These are phyloP conservation scores for Gryllus bimaculatus DNA, from an alignment of 1,140 invertebrate genomes.

Conservation along the genomic window DNA sequence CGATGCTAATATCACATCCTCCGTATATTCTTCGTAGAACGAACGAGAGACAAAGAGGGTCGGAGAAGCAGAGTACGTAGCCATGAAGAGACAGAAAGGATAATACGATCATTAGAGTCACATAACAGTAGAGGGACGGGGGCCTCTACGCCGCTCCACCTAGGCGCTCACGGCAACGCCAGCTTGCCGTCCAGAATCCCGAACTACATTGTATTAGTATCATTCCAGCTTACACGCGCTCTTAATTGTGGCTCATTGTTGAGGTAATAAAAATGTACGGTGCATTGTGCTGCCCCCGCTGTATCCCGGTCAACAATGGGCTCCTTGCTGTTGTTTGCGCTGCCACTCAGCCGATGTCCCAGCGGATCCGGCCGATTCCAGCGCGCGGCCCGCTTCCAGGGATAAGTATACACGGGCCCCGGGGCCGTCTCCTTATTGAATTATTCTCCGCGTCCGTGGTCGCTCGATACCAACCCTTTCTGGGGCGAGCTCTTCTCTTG, in stretches of 20 bases:
- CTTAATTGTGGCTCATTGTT: neutral
- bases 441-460: slow-evolving; percentile 10
- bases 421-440: slow-evolving; percentile 13
- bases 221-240: neutral
- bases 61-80: too few relatives aligned
- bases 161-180: neutral
- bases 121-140: too few relatives aligned
- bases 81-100: too few relatives aligned
- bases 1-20: too few relatives aligned
- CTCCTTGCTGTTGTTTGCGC: neutral
- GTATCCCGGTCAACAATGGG: neutral
- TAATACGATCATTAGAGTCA: too few relatives aligned
- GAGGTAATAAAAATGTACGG: neutral
- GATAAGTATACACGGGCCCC: neutral
- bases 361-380: neutral
- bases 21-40: too few relatives aligned
- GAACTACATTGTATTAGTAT: neutral
- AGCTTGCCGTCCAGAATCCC: neutral
- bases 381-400: neutral
- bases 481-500: neutral
- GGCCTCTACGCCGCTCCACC: too few relatives aligned
- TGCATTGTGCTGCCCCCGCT: neutral
- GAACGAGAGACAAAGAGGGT: too few relatives aligned
- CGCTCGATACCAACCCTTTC: slow-evolving; percentile 11
- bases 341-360: neutral